Conservation (phyloP, 37 sponge, comb jelly and placozoan species). For the Cliona cf. orientalis region DNA sequence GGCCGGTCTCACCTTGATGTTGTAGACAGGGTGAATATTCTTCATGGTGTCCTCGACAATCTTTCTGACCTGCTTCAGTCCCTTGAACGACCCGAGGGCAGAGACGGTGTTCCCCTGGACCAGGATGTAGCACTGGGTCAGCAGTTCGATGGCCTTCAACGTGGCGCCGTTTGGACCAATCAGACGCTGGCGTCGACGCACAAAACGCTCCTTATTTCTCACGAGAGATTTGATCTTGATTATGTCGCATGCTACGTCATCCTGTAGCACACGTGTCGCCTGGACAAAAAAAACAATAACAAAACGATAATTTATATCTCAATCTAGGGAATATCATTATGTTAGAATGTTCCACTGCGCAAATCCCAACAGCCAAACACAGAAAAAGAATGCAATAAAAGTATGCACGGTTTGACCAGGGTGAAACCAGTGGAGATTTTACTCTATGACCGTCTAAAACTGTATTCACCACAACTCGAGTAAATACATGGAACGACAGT, state of each 20-base stretch:
- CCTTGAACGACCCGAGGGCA: slow-evolving; percentile 82
- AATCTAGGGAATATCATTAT: not conserved
- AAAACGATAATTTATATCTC: not conserved
- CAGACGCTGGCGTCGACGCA: slow-evolving; percentile 90
- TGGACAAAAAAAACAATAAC: slow-evolving; percentile 10
- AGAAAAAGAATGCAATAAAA: not conserved
- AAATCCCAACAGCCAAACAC: not conserved
- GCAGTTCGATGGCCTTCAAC: slow-evolving; percentile 93
- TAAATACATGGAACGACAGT: not conserved
- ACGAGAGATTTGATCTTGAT: slow-evolving; percentile 95
- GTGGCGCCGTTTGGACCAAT: slow-evolving; percentile 97
- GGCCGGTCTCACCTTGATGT: slow-evolving; percentile 99
- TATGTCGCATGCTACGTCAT: slow-evolving; percentile 90
- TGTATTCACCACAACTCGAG: not conserved
- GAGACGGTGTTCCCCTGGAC: slow-evolving; percentile 98
- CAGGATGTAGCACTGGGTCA: slow-evolving; percentile 95
- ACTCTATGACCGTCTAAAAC: slow-evolving; percentile 12
- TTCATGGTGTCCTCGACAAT: slow-evolving; percentile 98
- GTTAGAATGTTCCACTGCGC: slow-evolving; percentile 23
- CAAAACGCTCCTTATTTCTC: slow-evolving; percentile 97
- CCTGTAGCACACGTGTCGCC: slow-evolving; percentile 85
- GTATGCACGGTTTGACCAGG: not conserved
- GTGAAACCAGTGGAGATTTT: slow-evolving; percentile 15
- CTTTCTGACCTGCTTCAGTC: slow-evolving; percentile 90
- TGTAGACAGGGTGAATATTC: slow-evolving; percentile 98